Conservation (phyloP, 2,888 invertebrate genomes). For the Drosophila atripex region DNA sequence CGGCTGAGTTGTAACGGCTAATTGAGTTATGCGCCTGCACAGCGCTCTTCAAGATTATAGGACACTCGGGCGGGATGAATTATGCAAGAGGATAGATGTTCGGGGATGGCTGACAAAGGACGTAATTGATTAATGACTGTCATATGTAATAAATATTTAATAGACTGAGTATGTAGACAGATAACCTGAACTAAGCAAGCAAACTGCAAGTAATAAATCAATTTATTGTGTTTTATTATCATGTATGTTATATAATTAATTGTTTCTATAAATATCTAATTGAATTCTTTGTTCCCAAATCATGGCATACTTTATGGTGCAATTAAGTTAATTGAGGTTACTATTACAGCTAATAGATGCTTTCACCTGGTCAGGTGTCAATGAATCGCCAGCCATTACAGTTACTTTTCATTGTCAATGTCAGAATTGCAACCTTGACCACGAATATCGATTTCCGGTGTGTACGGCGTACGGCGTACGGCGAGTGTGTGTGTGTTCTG, state of each 20-base stretch:
- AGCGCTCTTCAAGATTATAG: constrained; percentile 19
- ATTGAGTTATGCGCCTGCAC: constrained; percentile 37
- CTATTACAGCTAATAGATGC: constrained; percentile 12
- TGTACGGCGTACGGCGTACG: background rate
- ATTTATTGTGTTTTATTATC: too few species aligned
- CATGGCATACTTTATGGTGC: constrained; percentile 45
- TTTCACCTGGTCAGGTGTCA: constrained; percentile 67
- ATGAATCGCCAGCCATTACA: constrained; percentile 60
- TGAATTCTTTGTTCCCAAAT: constrained; percentile 13
- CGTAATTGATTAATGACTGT: constrained; percentile 21
- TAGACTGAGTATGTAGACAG: background rate
- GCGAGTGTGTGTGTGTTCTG: constrained; percentile 32
- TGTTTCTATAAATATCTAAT: too few species aligned
- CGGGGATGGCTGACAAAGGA: background rate
- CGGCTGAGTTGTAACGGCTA: constrained; percentile 42
- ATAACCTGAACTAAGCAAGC: too few species aligned
- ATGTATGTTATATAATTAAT: too few species aligned
- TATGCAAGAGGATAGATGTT: constrained; percentile 4
- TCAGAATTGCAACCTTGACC: constrained; percentile 79
- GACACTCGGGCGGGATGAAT: constrained; percentile 6
- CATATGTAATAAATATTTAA: constrained; percentile 20
- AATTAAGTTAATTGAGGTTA: constrained; percentile 36
- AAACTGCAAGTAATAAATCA: too few species aligned
- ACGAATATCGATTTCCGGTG: constrained; percentile 82
- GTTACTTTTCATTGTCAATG: constrained; percentile 56